A percentile compares a stretch with the other conserved stretches of the same genome.
Evolutionary conservation across 2,888 invertebrate genomes (phyloP).

Genomic region (Plagodis pulveraria): DNA sequence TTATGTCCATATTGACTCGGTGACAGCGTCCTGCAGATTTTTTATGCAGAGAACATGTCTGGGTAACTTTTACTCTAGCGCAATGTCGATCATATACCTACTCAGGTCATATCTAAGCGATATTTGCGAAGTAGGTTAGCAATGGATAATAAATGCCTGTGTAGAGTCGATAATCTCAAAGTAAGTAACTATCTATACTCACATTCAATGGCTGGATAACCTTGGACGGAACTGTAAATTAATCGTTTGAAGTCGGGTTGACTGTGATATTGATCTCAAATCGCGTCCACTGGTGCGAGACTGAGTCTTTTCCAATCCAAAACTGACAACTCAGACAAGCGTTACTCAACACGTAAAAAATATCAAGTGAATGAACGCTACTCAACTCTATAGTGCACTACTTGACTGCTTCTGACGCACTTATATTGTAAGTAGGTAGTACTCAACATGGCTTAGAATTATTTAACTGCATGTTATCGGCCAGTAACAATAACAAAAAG

Average conservation of each 20-base stretch:
- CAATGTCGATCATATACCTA: neutral
- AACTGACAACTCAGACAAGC: constrained; percentile 28
- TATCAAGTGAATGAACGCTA: constrained; percentile 26
- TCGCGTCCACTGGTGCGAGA: constrained; percentile 44
- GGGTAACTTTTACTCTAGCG: neutral
- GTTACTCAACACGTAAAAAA: constrained; percentile 27
- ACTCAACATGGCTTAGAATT: constrained; percentile 9
- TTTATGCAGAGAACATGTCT: neutral
- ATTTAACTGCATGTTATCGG: constrained; percentile 7
- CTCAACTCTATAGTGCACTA: constrained; percentile 19
- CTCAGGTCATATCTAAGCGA: too few species aligned
- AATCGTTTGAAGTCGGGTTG: constrained; percentile 17
- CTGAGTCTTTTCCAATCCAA: constrained; percentile 31
- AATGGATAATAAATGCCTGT: too few species aligned
- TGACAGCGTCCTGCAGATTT: neutral
- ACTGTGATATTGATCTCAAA: constrained; percentile 27
- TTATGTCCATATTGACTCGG: constrained; percentile 13
- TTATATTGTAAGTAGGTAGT: constrained; percentile 6
- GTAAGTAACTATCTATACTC: too few species aligned
- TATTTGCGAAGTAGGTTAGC: too few species aligned
- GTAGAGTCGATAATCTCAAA: too few species aligned
- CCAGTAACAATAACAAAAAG: constrained; percentile 3
- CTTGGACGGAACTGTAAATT: constrained; percentile 13
- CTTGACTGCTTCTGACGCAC: constrained; percentile 22
- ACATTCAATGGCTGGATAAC: constrained; percentile 1